Base-by-base conservation (phyloP, 2,888 invertebrate genomes). In the Eupithecia abbreviata region DNA sequence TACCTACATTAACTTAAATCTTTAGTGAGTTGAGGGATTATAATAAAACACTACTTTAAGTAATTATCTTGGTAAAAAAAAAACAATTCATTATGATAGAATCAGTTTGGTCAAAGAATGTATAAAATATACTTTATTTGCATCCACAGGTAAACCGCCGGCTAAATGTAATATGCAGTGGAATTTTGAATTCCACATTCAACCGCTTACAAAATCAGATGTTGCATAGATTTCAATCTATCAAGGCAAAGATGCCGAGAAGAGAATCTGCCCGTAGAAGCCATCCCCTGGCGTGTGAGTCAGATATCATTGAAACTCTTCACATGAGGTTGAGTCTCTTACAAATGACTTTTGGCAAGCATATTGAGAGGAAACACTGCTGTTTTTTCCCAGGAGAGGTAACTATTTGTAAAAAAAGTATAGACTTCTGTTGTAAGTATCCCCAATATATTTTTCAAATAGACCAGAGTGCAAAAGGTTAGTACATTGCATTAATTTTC, bases 361-460 rank as follows among this genome's bases (percentile, higher is more conserved):
- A 98, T 90, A 98, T 99, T 89, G 98, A 98, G 90, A 96, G 98
- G 85, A 98, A 98, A 89, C 97, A 98, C 88, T 98, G 98, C 90
- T 98, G 98, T 93, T 99, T 99, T 92, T 98, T 99, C 89, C 98
- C 98, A 70, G 98, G 98, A 91, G 98, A 98, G 96, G 98, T 98
- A 95, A 95, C 92, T 90, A 78, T 55, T 51, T 72, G 18, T 55
- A 68, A 71, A 62, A 62, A 62, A 47, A 65, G 65, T 65, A 49
- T 51, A 12, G 5, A 73, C 47, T 72, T 68, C 68, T 69, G 69
- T 42, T 66, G 66, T 69, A 69, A 69, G 69, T 69, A 69, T 69
- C 45, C 43, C 42, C 13, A 47, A 30, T 30, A 43, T 18, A n/a
- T 58, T 55, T 67, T 51, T 43, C 4, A n/a, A 43, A 10, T 67